Base-by-base conservation (phyloP, 2,888 invertebrate genomes). In the Cryptocheilus praepositus region DNA sequence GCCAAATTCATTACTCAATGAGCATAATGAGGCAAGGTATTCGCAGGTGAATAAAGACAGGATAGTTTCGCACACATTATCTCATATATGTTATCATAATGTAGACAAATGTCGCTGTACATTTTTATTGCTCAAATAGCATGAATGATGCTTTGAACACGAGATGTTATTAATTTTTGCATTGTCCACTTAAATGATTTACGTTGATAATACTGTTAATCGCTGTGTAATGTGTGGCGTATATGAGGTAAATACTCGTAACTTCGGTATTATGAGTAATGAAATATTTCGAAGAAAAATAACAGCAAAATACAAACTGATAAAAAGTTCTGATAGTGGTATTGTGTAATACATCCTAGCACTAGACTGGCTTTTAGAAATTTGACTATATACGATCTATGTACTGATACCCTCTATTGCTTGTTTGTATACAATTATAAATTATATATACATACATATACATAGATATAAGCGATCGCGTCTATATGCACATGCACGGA, bases 361-460 rank as follows among this genome's bases (percentile, higher is more conserved):
- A 8, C 64, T 77, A 73, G 74, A 64, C 56, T 66, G 61, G 77
- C 77, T 79, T 80, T 74, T 81, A 77, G 76, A 76, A 62, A 69
- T 76, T 81, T 77, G 74, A 81, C 69, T 80, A 77, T 73, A 77
- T 70, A 81, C 60, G 66, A 76, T 81, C 64, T 71, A 61, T 76
- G 64, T 73, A 77, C 58, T 57, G 64, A 79, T 70, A 70, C 71
- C 60, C 61, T 61, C 70, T 68, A 81, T 80, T 64, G 82, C 83
- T 84, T 85, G 74, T 82, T 83, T 83, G 72, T 82, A 78, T 79
- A 71, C 77, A 82, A 84, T 77, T 81, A 80, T 83, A 78, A 85
- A 79, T 84, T 82, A 79, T 70, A 78, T 74, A 77, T 77, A 76
- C 70, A 77, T 68, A 67, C 16, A 56, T 22, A 53, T 45, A 56